These are phyloP conservation scores for Chlorops oryzae DNA, from an alignment of 1,140 invertebrate genomes.

Conservation along the genomic window DNA sequence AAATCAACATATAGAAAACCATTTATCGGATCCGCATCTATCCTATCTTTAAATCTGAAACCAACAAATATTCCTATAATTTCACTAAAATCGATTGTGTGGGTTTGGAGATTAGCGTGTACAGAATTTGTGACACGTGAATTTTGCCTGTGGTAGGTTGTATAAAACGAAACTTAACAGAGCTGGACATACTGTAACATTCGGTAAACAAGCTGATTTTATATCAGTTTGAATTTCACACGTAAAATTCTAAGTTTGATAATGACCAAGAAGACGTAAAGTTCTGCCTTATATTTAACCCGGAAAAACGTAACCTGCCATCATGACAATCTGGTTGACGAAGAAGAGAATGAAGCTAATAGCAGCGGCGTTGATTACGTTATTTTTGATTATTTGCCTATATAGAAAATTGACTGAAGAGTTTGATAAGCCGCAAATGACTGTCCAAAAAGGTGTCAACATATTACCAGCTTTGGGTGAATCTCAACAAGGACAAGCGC, in stretches of 20 bases:
- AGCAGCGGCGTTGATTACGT: constrained; percentile 12
- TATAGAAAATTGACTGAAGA: constrained; percentile 14
- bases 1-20: no score
- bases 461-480: neutral
- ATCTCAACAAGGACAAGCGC: constrained; percentile 18
- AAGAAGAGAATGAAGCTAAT: constrained; percentile 36
- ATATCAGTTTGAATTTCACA: constrained; percentile 18
- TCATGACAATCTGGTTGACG: constrained; percentile 25
- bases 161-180: neutral
- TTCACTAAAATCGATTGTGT: no score
- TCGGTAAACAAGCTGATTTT: constrained; percentile 17
- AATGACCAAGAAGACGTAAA: neutral
- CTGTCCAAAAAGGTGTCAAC: neutral
- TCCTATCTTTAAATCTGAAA: no score
- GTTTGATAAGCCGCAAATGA: neutral
- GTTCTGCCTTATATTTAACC: neutral
- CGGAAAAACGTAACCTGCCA: neutral
- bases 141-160: neutral
- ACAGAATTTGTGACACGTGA: no score
- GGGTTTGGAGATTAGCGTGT: no score
- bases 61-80: no score
- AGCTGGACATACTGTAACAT: constrained; percentile 20
- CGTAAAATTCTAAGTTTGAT: constrained; percentile 17
- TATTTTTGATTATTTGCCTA: constrained; percentile 24
- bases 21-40: no score